A percentile compares a stretch with the other conserved stretches of the same genome.
These are phyloP conservation scores for Gadopsis marmoratus DNA, from an alignment of 2,797 vertebrate genomes.

Conservation along the genomic window DNA sequence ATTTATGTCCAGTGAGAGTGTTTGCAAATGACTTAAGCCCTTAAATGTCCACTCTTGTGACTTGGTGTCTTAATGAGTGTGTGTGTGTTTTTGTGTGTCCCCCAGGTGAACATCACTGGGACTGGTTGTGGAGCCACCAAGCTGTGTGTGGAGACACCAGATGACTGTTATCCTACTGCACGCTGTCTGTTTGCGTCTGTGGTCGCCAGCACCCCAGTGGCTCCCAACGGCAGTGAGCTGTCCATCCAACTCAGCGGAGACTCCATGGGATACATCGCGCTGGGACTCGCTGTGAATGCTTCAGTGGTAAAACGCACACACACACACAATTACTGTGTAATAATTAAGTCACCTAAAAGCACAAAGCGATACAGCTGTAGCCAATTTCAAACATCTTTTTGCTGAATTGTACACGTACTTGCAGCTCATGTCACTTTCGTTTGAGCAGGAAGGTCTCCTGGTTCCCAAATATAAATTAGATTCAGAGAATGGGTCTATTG, in stretches of 20 bases:
- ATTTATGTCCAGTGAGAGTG: not conserved
- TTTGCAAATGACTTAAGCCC: not conserved
- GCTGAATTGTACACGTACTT: not conserved
- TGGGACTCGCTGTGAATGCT: slow-evolving; percentile 16
- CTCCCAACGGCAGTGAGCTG: not conserved
- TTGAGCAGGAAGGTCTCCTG: too few species aligned
- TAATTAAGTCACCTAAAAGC: not conserved
- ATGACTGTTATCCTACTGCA: slow-evolving; percentile 22
- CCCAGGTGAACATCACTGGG: slow-evolving; percentile 55
- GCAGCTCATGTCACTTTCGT: not conserved
- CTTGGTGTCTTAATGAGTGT: not conserved
- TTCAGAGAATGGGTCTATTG: too few species aligned
- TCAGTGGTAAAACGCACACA: slow-evolving; percentile 25
- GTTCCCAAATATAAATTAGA: not conserved
- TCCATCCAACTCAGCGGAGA: slow-evolving; percentile 45
- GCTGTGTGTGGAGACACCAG: slow-evolving; percentile 42
- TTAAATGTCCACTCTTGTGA: not conserved
- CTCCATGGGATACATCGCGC: slow-evolving; percentile 35
- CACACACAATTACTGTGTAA: not conserved
- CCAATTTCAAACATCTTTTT: not conserved
- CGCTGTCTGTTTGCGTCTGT: slow-evolving; percentile 61
- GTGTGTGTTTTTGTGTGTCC: slow-evolving; percentile 4
- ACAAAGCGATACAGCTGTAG: not conserved
- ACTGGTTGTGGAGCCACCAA: slow-evolving; percentile 21
- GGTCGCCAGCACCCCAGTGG: rapidly evolving